These are phyloP conservation scores for Sphecodes monilicornis DNA, from an alignment of 2,888 invertebrate genomes.

Conservation along the genomic window DNA sequence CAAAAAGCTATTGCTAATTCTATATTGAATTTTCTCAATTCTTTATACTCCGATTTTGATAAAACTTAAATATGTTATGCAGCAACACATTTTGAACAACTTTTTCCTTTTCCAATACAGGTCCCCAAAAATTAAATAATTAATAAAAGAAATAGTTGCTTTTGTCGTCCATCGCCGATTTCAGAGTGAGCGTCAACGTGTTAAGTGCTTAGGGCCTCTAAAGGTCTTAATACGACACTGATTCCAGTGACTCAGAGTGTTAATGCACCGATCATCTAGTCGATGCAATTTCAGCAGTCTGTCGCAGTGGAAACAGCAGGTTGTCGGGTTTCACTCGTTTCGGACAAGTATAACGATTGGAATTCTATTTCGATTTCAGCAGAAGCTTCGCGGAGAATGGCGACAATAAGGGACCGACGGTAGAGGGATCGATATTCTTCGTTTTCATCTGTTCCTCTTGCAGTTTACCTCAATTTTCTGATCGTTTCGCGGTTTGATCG, in stretches of 20 bases:
- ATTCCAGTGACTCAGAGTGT: background rate
- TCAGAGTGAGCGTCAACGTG: too few relatives aligned
- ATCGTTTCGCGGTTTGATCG: background rate
- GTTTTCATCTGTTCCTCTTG: background rate
- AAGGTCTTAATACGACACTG: too few relatives aligned
- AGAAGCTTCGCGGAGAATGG: background rate
- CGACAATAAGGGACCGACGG: background rate
- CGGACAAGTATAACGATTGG: conserved; percentile 7
- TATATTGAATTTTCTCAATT: too few relatives aligned
- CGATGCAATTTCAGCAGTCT: background rate
- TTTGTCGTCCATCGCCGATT: too few relatives aligned
- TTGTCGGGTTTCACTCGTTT: background rate
- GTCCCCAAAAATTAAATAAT: too few relatives aligned
- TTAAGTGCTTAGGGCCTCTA: too few relatives aligned
- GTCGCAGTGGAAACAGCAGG: background rate
- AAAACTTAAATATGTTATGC: too few relatives aligned
- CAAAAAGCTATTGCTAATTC: too few relatives aligned
- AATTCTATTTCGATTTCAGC: background rate
- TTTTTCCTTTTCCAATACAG: too few relatives aligned
- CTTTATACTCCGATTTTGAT: too few relatives aligned
- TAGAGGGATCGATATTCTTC: conserved; percentile 5
- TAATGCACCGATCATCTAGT: background rate
- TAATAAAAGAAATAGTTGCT: too few relatives aligned
- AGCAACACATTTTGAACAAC: too few relatives aligned
- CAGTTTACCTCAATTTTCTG: background rate